A percentile compares a stretch with the other conserved stretches of the same genome.
Conservation (phyloP, 1,140 invertebrate genomes). For the Conopomorpha cramerella region DNA sequence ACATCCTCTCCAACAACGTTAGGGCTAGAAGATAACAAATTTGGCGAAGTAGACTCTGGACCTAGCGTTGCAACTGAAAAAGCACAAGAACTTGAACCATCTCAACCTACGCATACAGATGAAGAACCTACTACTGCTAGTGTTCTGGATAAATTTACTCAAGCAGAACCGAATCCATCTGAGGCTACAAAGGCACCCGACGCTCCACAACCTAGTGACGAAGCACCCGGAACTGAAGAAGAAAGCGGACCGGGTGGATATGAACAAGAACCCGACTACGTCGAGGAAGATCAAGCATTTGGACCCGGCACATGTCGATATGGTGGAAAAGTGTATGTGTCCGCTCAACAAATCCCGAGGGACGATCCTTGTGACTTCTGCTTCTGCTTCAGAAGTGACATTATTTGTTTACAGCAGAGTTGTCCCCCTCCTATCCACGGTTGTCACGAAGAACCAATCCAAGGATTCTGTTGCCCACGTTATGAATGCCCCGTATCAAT, state of each 20-base stretch:
- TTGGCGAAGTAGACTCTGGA: not conserved
- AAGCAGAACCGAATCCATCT: constrained; percentile 14
- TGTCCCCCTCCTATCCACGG: constrained; percentile 91
- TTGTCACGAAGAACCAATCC: constrained; percentile 88
- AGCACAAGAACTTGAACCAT: not conserved
- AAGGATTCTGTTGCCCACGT: constrained; percentile 92
- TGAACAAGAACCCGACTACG: constrained; percentile 68
- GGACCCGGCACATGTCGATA: constrained; percentile 89
- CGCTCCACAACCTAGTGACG: constrained; percentile 24
- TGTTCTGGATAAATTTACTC: not conserved
- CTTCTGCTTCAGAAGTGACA: constrained; percentile 95
- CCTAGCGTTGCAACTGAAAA: not conserved
- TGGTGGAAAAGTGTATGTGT: constrained; percentile 89
- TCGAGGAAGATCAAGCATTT: constrained; percentile 75
- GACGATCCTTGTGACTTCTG: constrained; percentile 95
- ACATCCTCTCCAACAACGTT: not conserved
- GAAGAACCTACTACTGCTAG: not conserved
- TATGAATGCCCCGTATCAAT: constrained; percentile 91
- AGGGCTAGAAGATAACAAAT: not conserved
- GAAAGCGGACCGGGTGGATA: constrained; percentile 49
- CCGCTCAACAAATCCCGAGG: constrained; percentile 91
- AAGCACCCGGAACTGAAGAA: constrained; percentile 26
- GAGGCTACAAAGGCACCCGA: constrained; percentile 10
- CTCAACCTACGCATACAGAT: not conserved
- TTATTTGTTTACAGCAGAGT: constrained; percentile 93